Base-by-base conservation (phyloP, 2,113 vertebrate species). In the Cyanistes caeruleus region DNA sequence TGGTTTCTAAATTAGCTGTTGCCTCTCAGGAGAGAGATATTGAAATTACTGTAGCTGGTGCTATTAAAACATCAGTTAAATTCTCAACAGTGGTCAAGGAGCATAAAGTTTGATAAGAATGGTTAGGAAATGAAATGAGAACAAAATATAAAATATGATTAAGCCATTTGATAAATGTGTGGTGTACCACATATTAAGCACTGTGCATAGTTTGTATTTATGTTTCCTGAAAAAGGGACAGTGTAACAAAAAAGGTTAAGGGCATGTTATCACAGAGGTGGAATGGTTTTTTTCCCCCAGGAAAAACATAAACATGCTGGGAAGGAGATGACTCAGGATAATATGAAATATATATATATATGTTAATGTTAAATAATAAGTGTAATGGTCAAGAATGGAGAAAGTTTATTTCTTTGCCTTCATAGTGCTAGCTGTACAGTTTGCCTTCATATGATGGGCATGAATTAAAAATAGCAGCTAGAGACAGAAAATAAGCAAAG, bases 1-100 rank as follows among this genome's bases (percentile, higher is more conserved):
- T 77, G 79, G 75, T 30, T 94, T 68, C 72, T 96, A 93, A 96
- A 94, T 96, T 88, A 96, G 75, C 63, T 92, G 70, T 90, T 93
- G 79, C 83, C 72, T 97, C 94, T 90, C 88, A 92, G 46, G 95
- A 96, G 92, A 80, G 58, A 90, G n/a, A 90, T 88, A 56, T 80
- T 93, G 79, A 94, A 90, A 88, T 92, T 83, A 65, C n/a, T 93
- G 33, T 83, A 77, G 67, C 67, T 94, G 59, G 15, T 69, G 30
- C 37, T 94, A 83, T 74, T 93, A 86, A 92, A 94, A 77, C 30
- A 83, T 52, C 55, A 43, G 67, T 86, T 83, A 83, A 92, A 83
- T 80, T 41, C 25, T 85, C 75, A 85, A 19, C 55, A 70, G 27
- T 86, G 79, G 67, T 83, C 72, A 80, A 88, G n/a, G 35, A 95